phyloP scores from a whole-genome alignment of 2,797 vertebrate species.

The Mus caroli region DNA sequence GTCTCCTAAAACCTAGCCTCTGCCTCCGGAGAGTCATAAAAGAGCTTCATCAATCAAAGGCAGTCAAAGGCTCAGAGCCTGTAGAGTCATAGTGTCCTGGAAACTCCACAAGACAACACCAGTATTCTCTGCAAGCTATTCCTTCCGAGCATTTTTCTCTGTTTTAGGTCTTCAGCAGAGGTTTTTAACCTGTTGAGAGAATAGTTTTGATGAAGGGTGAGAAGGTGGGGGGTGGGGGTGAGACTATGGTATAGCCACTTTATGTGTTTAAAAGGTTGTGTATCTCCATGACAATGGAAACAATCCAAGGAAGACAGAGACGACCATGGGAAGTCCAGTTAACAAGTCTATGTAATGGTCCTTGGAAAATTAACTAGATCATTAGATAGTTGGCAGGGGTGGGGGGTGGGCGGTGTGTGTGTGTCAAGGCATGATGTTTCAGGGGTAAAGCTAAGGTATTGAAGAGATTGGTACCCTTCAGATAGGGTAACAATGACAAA shows the following conservation, averaged over 20 bases:
- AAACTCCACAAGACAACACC: background rate
- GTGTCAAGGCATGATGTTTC: background rate
- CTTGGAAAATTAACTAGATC: background rate
- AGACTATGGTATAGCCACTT: background rate
- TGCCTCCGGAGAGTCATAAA: background rate
- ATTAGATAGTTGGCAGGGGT: background rate
- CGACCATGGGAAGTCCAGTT: background rate
- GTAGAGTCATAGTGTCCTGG: background rate
- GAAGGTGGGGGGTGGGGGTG: fast-evolving
- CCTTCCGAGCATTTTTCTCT: background rate
- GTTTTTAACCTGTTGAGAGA: background rate
- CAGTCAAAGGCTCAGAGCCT: background rate
- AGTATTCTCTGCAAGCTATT: background rate
- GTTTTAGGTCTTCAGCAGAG: background rate
- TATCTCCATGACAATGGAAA: background rate
- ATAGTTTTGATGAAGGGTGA: background rate
- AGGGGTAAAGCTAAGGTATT: background rate
- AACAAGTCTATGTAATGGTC: background rate
- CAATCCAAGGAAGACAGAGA: background rate
- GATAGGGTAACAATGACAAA: background rate
- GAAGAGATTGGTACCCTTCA: background rate
- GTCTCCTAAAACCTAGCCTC: background rate
- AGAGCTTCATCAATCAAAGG: background rate
- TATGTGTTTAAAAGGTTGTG: background rate
- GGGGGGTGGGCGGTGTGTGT: no score